These are phyloP conservation scores for Chionodraco myersi DNA, from an alignment of 2,113 vertebrate species.

Conservation along the genomic window DNA sequence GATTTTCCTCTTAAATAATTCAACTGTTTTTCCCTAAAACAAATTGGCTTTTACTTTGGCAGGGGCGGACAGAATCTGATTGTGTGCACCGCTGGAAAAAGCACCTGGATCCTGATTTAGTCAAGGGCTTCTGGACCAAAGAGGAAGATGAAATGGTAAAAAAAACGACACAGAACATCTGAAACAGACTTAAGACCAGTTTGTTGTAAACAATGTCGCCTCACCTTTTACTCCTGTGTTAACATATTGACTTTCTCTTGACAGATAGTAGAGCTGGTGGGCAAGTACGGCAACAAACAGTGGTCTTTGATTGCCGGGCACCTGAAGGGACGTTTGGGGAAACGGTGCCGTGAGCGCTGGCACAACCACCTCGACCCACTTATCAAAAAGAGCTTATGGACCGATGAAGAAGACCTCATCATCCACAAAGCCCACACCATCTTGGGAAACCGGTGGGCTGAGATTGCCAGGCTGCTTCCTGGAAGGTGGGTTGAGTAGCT, in stretches of 20 bases:
- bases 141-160: slow-evolving; percentile 94
- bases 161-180: neutral
- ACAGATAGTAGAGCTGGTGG: slow-evolving; percentile 91
- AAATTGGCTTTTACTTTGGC: neutral
- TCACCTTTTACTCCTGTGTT: slow-evolving; percentile 1
- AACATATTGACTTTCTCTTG: slow-evolving; percentile 7
- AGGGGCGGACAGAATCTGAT: slow-evolving; percentile 92
- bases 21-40: neutral
- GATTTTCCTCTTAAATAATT: neutral
- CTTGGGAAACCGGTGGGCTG: slow-evolving; percentile 94
- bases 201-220: neutral
- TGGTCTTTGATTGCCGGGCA: slow-evolving; percentile 91
- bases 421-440: slow-evolving; percentile 92
- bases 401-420: slow-evolving; percentile 91
- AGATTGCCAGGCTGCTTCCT: slow-evolving; percentile 94
- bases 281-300: slow-evolving; percentile 88
- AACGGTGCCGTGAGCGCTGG: slow-evolving; percentile 96
- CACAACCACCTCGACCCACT: slow-evolving; percentile 93
- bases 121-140: slow-evolving; percentile 93
- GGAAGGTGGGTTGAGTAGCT: slow-evolving; percentile 85
- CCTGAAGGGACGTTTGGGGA: slow-evolving; percentile 90
- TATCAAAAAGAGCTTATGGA: slow-evolving; percentile 93
- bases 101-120: slow-evolving; percentile 87
- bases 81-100: slow-evolving; percentile 91
- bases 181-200: neutral